Percentiles rank a stretch among this genome's conserved stretches.
These are phyloP conservation scores for Anomalospiza imberbis DNA, from an alignment of 2,797 vertebrate genomes.

Conservation along the genomic window DNA sequence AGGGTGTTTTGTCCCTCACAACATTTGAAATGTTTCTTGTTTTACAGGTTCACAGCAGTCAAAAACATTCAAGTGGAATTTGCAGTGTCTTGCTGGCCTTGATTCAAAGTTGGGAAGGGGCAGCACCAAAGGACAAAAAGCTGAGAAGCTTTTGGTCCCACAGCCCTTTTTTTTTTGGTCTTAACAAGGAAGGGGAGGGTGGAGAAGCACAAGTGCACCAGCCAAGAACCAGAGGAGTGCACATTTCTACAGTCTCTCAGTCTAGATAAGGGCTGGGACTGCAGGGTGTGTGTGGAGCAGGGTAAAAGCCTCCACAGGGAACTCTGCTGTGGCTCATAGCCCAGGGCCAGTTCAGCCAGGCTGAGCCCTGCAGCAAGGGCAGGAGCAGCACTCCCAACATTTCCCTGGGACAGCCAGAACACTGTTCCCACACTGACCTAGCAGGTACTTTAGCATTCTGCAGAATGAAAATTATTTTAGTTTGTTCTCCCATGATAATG, in stretches of 20 bases:
- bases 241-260: not conserved
- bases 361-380: not conserved
- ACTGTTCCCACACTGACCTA: not conserved
- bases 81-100: not conserved
- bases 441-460: not conserved
- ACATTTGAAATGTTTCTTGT: not conserved
- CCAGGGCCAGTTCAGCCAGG: not conserved
- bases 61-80: not conserved
- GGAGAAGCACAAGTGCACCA: not conserved
- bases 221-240: not conserved
- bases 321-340: not conserved
- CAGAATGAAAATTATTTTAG: not conserved
- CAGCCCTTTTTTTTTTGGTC: not conserved
- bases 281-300: not conserved
- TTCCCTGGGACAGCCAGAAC: not conserved
- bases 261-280: not conserved
- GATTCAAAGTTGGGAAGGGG: not conserved
- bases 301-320: not conserved
- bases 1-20: not conserved
- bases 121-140: not conserved
- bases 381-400: not conserved
- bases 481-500: not conserved
- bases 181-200: not conserved
- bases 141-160: not conserved
- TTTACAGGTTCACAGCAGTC: not conserved